phyloP scores from a whole-genome alignment of 1,140 invertebrate species.

The Anastrepha ludens region DNA sequence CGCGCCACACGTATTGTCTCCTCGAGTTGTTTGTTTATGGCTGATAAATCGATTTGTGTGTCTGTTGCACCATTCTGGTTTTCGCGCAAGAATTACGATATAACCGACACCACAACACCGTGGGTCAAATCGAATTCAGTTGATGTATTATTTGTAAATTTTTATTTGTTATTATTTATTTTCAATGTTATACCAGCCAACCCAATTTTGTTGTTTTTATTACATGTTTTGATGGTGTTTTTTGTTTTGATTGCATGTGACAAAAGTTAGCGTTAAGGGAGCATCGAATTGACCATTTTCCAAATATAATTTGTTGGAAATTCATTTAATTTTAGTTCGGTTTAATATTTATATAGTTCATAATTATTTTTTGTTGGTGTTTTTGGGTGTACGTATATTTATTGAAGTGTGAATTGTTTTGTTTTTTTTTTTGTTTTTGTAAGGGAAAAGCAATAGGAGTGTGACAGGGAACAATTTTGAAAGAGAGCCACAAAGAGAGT shows the following conservation, averaged over 20 bases:
- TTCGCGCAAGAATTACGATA: neutral
- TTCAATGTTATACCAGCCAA: neutral
- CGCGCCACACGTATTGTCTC: constrained; percentile 73
- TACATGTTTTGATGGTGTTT: neutral
- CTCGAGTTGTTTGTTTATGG: constrained; percentile 73
- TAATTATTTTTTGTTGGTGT: constrained; percentile 22
- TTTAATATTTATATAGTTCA: neutral
- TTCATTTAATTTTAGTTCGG: neutral
- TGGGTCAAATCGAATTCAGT: constrained; percentile 12
- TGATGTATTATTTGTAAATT: constrained; percentile 11
- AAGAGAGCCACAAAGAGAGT: neutral
- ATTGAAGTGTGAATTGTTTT: neutral
- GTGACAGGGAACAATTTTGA: neutral
- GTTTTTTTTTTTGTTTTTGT: neutral
- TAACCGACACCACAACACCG: constrained; percentile 24
- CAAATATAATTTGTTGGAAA: neutral
- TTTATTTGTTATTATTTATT: neutral
- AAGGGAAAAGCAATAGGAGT: neutral
- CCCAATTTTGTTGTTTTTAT: constrained; percentile 16
- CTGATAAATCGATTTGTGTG: constrained; percentile 71
- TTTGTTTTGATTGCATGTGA: neutral
- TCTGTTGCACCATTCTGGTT: constrained; percentile 70
- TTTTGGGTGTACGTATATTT: neutral
- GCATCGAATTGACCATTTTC: neutral
- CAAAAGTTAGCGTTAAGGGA: constrained; percentile 26